Evolutionary conservation across 1,140 invertebrate species (phyloP).

Genomic region (Zophobas atratus): DNA sequence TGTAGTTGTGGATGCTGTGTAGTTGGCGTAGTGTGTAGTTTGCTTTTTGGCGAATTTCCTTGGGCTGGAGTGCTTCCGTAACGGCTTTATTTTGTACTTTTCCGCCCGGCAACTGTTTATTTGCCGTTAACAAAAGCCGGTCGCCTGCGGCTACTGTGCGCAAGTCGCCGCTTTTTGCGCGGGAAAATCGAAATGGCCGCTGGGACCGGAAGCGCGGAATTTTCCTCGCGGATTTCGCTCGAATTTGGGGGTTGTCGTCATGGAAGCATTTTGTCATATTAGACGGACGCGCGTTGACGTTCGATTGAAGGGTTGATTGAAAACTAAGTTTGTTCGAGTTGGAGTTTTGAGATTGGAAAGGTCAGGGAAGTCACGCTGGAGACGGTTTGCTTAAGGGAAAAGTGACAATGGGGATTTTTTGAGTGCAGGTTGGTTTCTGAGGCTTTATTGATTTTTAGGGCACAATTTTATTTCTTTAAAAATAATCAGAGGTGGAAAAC

Average conservation of each 20-base stretch:
- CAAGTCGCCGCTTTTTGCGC: slow-evolving; percentile 37
- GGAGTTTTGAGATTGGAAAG: too few species aligned
- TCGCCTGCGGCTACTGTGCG: neutral
- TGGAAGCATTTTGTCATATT: neutral
- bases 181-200: slow-evolving; percentile 32
- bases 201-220: neutral
- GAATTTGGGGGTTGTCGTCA: neutral
- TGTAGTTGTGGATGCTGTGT: slow-evolving; percentile 18
- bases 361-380: too few species aligned
- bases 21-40: slow-evolving; percentile 16
- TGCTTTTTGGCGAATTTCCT: neutral
- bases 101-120: slow-evolving; percentile 19
- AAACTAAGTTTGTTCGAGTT: too few species aligned
- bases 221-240: neutral
- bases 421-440: too few species aligned
- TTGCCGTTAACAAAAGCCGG: slow-evolving; percentile 42
- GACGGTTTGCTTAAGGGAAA: too few species aligned
- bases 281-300: too few species aligned
- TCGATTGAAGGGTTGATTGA: too few species aligned
- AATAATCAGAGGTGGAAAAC: too few species aligned
- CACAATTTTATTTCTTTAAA: too few species aligned
- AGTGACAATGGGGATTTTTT: too few species aligned
- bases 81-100: slow-evolving; percentile 25
- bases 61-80: neutral
- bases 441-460: too few species aligned